phyloP scores from a whole-genome alignment of 1,140 invertebrate genomes.

The Colletes latitarsis region DNA sequence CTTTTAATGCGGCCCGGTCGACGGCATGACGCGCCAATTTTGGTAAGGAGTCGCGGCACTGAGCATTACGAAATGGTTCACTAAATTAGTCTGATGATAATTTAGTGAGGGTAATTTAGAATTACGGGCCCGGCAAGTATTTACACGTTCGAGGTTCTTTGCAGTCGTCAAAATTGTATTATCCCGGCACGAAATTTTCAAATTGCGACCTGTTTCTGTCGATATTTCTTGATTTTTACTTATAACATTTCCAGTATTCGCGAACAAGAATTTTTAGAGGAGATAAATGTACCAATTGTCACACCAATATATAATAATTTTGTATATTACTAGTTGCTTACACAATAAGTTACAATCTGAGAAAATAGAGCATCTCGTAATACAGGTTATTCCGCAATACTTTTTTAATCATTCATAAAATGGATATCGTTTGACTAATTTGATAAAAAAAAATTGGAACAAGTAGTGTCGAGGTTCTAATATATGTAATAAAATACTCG shows the following conservation, averaged over 20 bases:
- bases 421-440: too few relatives aligned
- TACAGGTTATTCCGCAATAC: too few relatives aligned
- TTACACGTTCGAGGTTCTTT: neutral
- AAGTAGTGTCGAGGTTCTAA: too few relatives aligned
- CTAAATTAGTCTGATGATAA: conserved; percentile 25
- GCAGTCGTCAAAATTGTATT: neutral
- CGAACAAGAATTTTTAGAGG: neutral
- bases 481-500: too few relatives aligned
- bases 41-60: conserved; percentile 7
- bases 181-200: neutral
- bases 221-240: neutral
- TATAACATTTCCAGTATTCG: neutral
- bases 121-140: neutral
- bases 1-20: neutral
- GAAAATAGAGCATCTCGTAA: too few relatives aligned
- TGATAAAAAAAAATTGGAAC: too few relatives aligned
- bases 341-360: too few relatives aligned
- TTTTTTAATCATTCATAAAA: too few relatives aligned
- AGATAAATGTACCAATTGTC: too few relatives aligned
- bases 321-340: too few relatives aligned
- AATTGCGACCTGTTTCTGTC: neutral
- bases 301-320: too few relatives aligned
- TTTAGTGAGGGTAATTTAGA: conserved; percentile 12
- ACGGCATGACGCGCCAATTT: conserved; percentile 13
- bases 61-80: conserved; percentile 4